Evolutionary conservation across 2,797 vertebrate species (phyloP), one percentile per base, ranked within the genome.

Genomic region (Lagodon rhomboides): DNA sequence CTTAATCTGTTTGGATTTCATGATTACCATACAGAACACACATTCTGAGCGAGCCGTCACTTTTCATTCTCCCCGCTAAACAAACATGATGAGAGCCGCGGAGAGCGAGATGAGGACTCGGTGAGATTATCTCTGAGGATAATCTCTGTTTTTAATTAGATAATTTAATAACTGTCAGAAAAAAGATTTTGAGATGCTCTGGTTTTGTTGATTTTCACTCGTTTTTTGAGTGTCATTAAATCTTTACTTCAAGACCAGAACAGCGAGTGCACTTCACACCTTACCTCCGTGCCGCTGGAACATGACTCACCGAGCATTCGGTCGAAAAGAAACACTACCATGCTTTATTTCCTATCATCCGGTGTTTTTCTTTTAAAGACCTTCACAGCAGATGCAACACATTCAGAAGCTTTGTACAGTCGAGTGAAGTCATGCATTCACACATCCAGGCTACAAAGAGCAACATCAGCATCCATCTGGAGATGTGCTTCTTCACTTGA

Each of bases 81-180:
- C 18, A 79, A 56, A 77, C 20, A 65, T 56, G 47, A 73, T 41
- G 27, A 69, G 70, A 79, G 73, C 56, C 47, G 30, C 34, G 47
- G 53, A n/a, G 25, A 78, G 62, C n/a, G 58, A 75, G 78, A 58
- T 3, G 13, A 15, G 49, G 56, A 71, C 60, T 59, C 50, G 5
- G 70, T 53, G n/a, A 70, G 68, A 86, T 90, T 63, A 87, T 83
- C 83, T 76, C 25, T 43, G 30, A 34, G 17, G 79, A 87, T 85
- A 79, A 87, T 89, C 81, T 87, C 44, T 59, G 25, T 51, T 80
- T 84, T 84, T 85, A 88, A 87, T 89, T 80, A 60, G 59, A 72
- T 87, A 58, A 85, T 87, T 78, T 82, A 87, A 72, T 73, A 79
- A 83, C 53, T 82, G 68, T 68, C 61, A 85, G 59, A 30, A 8